Conservation (phyloP, 2,113 vertebrate genomes). For the Nanorana parkeri region DNA sequence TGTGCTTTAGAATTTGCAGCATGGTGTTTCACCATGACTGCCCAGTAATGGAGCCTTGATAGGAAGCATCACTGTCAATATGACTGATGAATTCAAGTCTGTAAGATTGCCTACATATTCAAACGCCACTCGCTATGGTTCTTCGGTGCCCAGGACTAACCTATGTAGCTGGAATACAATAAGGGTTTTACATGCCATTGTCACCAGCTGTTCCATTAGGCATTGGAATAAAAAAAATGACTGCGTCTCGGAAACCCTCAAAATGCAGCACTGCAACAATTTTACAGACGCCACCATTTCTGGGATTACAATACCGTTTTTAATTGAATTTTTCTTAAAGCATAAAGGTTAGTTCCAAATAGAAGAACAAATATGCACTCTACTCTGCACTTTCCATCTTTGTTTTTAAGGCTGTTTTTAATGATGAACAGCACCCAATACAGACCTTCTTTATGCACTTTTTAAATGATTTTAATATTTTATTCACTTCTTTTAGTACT, state of each 20-base stretch:
- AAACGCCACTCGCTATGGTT: background rate
- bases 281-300: background rate
- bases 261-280: background rate
- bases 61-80: background rate
- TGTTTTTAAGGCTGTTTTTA: background rate
- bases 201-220: background rate
- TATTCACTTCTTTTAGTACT: constrained; percentile 12
- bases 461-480: constrained; percentile 24
- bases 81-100: background rate
- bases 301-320: background rate
- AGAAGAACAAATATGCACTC: background rate
- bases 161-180: background rate
- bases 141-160: background rate
- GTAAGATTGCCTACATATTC: constrained; percentile 9
- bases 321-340: background rate
- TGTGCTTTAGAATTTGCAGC: background rate
- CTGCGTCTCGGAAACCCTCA: background rate
- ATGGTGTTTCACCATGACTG: background rate
- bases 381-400: background rate
- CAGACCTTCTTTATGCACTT: background rate
- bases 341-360: too few species aligned
- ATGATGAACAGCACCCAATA: background rate
- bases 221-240: background rate
- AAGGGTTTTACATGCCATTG: background rate
- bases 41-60: background rate